Evolutionary conservation across 2,797 vertebrate species (phyloP), one percentile per base, ranked within the genome.

Genomic region (Alauda arvensis): DNA sequence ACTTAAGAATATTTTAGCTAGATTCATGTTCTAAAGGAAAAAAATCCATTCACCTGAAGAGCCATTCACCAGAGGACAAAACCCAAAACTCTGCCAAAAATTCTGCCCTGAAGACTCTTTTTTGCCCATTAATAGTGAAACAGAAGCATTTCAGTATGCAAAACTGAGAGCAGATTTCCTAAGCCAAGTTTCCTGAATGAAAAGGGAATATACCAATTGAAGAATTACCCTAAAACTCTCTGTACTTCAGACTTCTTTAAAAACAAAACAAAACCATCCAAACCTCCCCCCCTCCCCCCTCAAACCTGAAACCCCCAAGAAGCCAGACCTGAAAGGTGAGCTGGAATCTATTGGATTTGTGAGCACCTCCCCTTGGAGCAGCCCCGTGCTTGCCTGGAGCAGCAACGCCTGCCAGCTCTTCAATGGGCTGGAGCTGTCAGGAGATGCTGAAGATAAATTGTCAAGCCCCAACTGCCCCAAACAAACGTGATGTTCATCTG

Each of bases 391-490:
- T 45, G 85, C 75, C 40, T 1, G 4, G 25, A 89, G 69, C 80
- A 85, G 70, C 78, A 55, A 69, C 0, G 1, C 80, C 53, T 42
- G 39, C 60, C 70, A 70, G 83, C 74, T 57, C 61, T 46, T 72
- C 87, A 69, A 55, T 15, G 52, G 85, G 60, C 68, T 76, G 75
- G 56, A 85, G 85, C 87, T 78, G 87, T 72, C 90, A 83, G 70
- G 77, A 91, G 80, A 85, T 42, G 63, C 85, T 18, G 85, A 81
- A 63, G 82, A 85, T 52, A 49, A 85, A 84, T 1, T 37, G 84
- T 57, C 83, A 91, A 77, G 70, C 60, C 67, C 26, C 10, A 4
- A 13, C 34, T 26, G 63, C 55, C 80, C 89, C 53, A 69, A 87
- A 69, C 69, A 77, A 90, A 71, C 3, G 3, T 24, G 85, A 62